Conservation (phyloP, 1,140 invertebrate genomes). For the Fopius arisanus region DNA sequence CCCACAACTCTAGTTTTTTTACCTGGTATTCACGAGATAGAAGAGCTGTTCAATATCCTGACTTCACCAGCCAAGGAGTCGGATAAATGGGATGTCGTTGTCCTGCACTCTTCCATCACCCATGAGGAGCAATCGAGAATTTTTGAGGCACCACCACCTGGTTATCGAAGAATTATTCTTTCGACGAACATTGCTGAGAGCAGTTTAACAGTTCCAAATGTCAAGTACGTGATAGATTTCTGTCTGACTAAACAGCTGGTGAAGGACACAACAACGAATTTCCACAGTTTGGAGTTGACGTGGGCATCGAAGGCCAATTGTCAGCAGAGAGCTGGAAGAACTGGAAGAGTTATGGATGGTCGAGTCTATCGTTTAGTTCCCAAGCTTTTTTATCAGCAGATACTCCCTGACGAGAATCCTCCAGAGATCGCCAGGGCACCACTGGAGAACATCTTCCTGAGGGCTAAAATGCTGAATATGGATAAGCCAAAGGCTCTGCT, state of each 20-base stretch:
- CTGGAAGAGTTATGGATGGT: constrained; percentile 86
- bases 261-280: constrained; percentile 79
- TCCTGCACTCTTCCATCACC: constrained; percentile 79
- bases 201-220: constrained; percentile 93
- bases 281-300: constrained; percentile 76
- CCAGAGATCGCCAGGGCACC: constrained; percentile 87
- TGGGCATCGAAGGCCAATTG: constrained; percentile 94
- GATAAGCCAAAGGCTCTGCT: constrained; percentile 84
- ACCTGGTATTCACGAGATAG: constrained; percentile 86
- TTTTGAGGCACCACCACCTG: constrained; percentile 70
- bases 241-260: constrained; percentile 88
- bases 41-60: constrained; percentile 65
- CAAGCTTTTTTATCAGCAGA: constrained; percentile 74
- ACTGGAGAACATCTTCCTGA: constrained; percentile 83
- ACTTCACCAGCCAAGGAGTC: constrained; percentile 45
- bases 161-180: constrained; percentile 85
- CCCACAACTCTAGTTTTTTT: constrained; percentile 86
- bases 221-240: constrained; percentile 96
- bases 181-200: constrained; percentile 98
- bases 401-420: constrained; percentile 65
- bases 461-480: constrained; percentile 84
- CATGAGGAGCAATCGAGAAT: constrained; percentile 77
- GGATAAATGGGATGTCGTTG: constrained; percentile 68
- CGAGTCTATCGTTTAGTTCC: constrained; percentile 87
- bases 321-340: constrained; percentile 88